Percentiles rank a stretch among this genome's conserved stretches.
phyloP scores from a whole-genome alignment of 92 coral and sea anemone genomes.

The Zoanthus sansibaricus region DNA sequence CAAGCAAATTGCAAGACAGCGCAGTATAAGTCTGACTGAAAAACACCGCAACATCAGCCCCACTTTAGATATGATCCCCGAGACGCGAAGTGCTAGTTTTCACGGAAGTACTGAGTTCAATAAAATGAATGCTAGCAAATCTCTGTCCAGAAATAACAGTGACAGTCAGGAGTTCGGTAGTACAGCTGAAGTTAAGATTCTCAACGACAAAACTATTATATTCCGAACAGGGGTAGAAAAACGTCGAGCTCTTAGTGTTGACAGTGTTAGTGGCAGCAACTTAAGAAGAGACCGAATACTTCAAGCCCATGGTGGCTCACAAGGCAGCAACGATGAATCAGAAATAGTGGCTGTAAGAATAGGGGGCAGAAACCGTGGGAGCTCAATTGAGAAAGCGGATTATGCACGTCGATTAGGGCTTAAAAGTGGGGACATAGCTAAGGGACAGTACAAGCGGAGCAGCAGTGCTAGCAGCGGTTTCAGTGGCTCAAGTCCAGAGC shows the following conservation, averaged over 20 bases:
- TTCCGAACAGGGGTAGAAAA: slow-evolving; percentile 78
- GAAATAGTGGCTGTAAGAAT: slow-evolving; percentile 53
- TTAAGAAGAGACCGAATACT: slow-evolving; percentile 82
- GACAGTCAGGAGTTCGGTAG: slow-evolving; percentile 56
- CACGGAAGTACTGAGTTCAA: slow-evolving; percentile 93
- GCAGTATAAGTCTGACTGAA: slow-evolving; percentile 91
- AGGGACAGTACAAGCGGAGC: slow-evolving; percentile 62
- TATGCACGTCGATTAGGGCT: slow-evolving; percentile 80
- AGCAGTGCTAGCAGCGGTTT: slow-evolving; percentile 74
- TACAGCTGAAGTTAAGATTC: slow-evolving; percentile 89
- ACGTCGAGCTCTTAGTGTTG: slow-evolving; percentile 76
- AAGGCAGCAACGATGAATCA: slow-evolving; percentile 68
- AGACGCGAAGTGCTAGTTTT: slow-evolving; percentile 94
- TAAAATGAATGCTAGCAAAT: slow-evolving; percentile 58
- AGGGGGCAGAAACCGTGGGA: slow-evolving; percentile 70
- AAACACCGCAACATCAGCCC: slow-evolving; percentile 88
- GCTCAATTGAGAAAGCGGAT: slow-evolving; percentile 88
- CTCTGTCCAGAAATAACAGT: slow-evolving; percentile 51
- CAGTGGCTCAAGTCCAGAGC: slow-evolving; percentile 41
- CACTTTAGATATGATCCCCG: slow-evolving; percentile 83
- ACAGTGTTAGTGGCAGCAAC: slow-evolving; percentile 72
- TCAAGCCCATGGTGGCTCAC: slow-evolving; percentile 63
- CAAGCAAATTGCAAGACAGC: slow-evolving; percentile 59
- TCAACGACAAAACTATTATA: slow-evolving; percentile 91
- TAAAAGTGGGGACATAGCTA: slow-evolving; percentile 80